phyloP scores from a whole-genome alignment of 2,113 vertebrate species.

The Rousettus leschenaultii region DNA sequence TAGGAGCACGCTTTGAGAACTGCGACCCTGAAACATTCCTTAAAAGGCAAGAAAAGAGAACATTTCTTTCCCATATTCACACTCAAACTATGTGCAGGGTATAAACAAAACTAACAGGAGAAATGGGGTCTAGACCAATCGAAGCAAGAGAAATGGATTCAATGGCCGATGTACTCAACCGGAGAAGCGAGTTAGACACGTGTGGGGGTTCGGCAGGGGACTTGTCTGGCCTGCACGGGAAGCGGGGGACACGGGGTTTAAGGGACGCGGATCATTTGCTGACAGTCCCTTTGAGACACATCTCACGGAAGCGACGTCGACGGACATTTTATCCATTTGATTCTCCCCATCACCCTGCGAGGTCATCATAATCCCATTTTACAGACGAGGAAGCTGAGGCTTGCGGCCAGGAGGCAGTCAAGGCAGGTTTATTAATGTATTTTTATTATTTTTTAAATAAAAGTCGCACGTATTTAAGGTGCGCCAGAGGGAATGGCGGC shows the following conservation, averaged over 20 bases:
- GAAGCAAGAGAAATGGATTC: neutral
- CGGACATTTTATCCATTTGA: neutral
- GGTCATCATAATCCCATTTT: neutral
- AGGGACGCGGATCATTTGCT: neutral
- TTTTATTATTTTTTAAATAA: neutral
- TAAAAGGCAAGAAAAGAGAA: neutral
- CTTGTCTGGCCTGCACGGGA: neutral
- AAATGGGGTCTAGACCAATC: neutral
- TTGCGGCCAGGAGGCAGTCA: neutral
- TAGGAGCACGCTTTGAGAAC: neutral
- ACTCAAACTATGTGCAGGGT: neutral
- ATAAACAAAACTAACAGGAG: neutral
- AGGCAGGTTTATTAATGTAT: neutral
- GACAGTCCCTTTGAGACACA: neutral
- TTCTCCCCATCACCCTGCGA: neutral
- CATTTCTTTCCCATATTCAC: neutral
- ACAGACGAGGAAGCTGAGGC: neutral
- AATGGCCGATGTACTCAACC: too few relatives aligned
- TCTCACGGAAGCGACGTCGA: neutral
- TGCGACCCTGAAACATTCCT: neutral
- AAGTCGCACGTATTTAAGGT: neutral
- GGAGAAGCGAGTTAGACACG: neutral
- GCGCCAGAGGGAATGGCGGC: neutral
- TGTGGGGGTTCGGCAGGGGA: accelerated
- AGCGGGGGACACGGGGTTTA: neutral